These are phyloP conservation scores for Mnemiopsis leidyi DNA, from an alignment of 37 sponge, comb jelly and placozoan genomes.

Conservation along the genomic window DNA sequence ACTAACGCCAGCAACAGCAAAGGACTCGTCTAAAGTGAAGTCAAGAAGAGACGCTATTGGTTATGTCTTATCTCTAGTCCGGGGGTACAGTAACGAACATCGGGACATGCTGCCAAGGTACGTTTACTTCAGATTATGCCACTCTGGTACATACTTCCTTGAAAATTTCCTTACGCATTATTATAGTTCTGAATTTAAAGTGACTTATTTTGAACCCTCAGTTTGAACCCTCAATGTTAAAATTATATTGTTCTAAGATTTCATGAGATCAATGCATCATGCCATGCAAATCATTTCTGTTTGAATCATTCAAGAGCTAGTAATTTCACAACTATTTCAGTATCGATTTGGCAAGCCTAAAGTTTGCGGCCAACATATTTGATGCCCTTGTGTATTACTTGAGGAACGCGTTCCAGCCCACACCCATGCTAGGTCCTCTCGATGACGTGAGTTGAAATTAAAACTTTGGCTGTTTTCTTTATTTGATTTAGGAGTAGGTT, in stretches of 20 bases:
- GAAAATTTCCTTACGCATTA: too few species aligned
- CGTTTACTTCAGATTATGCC: too few species aligned
- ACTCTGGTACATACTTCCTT: too few species aligned
- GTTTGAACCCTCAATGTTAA: too few species aligned
- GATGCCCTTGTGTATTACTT: conserved; percentile 83
- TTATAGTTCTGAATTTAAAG: too few species aligned
- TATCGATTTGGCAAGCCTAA: conserved; percentile 78
- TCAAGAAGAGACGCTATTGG: conserved; percentile 36
- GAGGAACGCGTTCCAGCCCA: conserved; percentile 62
- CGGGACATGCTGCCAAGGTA: conserved; percentile 66
- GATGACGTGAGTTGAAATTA: conserved; percentile 62
- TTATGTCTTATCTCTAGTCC: conserved; percentile 69
- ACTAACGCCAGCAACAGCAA: not conserved
- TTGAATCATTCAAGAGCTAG: too few species aligned
- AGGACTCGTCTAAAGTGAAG: conserved; percentile 22
- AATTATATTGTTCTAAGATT: too few species aligned
- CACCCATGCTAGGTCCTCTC: conserved; percentile 6
- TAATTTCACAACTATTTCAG: conserved; percentile 5
- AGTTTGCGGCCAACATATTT: conserved; percentile 83
- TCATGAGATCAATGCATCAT: too few species aligned
- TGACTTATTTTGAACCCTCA: too few species aligned
- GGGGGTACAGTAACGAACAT: conserved; percentile 73
- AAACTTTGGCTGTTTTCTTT: too few species aligned
- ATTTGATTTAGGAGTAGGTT: too few species aligned
- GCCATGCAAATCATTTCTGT: too few species aligned